Base-by-base conservation (phyloP, 2,113 vertebrate species). In the Dascyllus trimaculatus region DNA sequence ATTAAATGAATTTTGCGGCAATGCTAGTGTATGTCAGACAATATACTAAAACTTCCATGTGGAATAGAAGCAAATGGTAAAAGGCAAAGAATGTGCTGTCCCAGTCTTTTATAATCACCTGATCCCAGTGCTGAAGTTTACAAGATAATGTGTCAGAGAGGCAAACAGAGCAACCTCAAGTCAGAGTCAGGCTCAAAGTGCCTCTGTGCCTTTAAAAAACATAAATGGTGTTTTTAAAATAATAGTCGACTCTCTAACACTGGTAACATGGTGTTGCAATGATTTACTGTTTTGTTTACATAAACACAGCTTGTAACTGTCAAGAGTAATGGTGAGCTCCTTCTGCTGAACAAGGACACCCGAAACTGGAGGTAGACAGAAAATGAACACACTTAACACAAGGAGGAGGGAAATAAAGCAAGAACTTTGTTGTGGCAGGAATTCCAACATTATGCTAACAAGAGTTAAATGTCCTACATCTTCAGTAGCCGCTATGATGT, bases 321-420 rank as follows among this genome's bases (percentile, higher is more conserved):
- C 18, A 19, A 43, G 24, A 71, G 62, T 43, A 68, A 58, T 46
- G 45, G 35, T 1, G 66, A 63, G 9, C 51, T 84, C 60, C 57
- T 48, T 70, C 51, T 32, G 71, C 65, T 62, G 22, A 73, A 79
- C n/a, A 73, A 66, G 29, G 53, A 81, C 26, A 13, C 75, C 84
- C 22, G 70, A 60, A 53, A 38, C 59, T 66, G 81, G 89, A 93
- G 91, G 92, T 88, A 90, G 89, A 85, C 65, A 52, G 71, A 67
- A 74, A 83, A 35, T 63, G 35, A 51, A 70, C 43, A 70, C 53
- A 49, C 17, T 1, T 7, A 53, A 77, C 66, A 78, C 10, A 38
- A 56, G 43, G 51, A 71, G 59, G 58, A 26, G 48, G 64, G 54
- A 43, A 51, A 60, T 24, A 3, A n/a, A 63, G 46, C 26, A 48